These are phyloP conservation scores for Podargus strigoides DNA, from an alignment of 2,797 vertebrate species.

Conservation along the genomic window DNA sequence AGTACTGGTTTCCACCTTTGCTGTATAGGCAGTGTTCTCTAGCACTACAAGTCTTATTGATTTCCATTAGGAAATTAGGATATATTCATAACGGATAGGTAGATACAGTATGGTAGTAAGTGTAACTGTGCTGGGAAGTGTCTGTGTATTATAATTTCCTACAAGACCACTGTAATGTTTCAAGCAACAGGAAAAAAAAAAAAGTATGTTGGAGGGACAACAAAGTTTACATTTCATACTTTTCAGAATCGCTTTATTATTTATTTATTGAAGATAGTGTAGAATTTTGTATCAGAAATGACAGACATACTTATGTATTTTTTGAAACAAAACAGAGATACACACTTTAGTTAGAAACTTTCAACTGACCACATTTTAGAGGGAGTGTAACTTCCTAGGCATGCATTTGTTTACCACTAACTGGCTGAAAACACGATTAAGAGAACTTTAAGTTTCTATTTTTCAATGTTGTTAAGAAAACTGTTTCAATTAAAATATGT, in stretches of 20 bases:
- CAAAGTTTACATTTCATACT: conserved; percentile 84
- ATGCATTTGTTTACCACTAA: conserved; percentile 61
- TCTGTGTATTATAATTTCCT: conserved; percentile 54
- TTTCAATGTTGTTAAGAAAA: conserved; percentile 69
- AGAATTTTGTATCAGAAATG: conserved; percentile 77
- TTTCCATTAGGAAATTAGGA: conserved; percentile 65
- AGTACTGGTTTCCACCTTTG: conserved; percentile 52
- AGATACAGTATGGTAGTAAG: conserved; percentile 47
- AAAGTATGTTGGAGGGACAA: conserved; percentile 62
- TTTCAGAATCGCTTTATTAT: conserved; percentile 75
- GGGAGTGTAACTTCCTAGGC: conserved; percentile 58
- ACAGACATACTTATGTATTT: conserved; percentile 75
- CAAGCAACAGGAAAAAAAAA: conserved; percentile 29
- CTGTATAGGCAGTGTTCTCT: conserved; percentile 58
- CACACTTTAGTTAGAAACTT: conserved; percentile 69
- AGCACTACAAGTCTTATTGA: conserved; percentile 56
- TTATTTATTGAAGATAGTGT: conserved; percentile 79
- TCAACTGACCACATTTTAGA: conserved; percentile 52
- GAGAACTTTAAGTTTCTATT: conserved; percentile 66
- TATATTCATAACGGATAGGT: conserved; percentile 40
- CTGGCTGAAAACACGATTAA: conserved; percentile 55
- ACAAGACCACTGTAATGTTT: conserved; percentile 63
- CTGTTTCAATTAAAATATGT: conserved; percentile 66
- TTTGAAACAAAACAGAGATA: conserved; percentile 70
- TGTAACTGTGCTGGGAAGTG: conserved; percentile 66